phyloP scores from a whole-genome alignment of 2,888 invertebrate genomes.

The Acrocyrtus sp. region DNA sequence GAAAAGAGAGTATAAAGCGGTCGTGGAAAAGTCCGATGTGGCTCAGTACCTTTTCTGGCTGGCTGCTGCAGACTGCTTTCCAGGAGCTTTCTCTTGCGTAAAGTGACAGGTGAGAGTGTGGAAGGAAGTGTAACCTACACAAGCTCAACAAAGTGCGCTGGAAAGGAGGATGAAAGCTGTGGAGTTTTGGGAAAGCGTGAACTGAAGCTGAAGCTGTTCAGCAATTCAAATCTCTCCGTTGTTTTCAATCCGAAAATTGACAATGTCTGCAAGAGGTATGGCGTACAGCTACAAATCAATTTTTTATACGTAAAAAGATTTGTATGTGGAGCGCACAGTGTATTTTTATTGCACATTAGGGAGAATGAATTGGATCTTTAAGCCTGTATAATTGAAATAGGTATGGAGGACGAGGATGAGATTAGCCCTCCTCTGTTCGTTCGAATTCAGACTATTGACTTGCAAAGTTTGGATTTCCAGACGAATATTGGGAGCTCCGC shows the following conservation, averaged over 20 bases:
- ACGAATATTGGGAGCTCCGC: slow-evolving; percentile 25
- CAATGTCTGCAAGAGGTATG: neutral
- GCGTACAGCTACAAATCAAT: neutral
- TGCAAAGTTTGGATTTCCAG: slow-evolving; percentile 57
- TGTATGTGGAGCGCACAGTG: neutral
- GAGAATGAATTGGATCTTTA: no score
- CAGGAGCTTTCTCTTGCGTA: no score
- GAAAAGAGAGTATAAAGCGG: no score
- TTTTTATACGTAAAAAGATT: neutral
- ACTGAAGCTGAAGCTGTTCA: neutral
- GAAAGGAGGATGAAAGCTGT: no score
- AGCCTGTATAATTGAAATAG: neutral
- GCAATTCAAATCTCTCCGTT: neutral
- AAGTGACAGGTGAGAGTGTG: no score
- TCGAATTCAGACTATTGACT: slow-evolving; percentile 59
- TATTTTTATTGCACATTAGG: neutral
- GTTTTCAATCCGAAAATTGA: neutral
- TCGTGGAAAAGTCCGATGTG: no score
- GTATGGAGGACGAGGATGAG: slow-evolving; percentile 26
- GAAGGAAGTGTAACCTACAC: no score
- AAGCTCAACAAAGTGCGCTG: no score
- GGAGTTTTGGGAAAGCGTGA: no score
- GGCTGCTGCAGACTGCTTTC: no score
- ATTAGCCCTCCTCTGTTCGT: slow-evolving; percentile 56
- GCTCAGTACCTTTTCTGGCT: no score